These are phyloP conservation scores for Microctenopoma lineatum DNA, from an alignment of 2,797 vertebrate genomes.

Conservation along the genomic window DNA sequence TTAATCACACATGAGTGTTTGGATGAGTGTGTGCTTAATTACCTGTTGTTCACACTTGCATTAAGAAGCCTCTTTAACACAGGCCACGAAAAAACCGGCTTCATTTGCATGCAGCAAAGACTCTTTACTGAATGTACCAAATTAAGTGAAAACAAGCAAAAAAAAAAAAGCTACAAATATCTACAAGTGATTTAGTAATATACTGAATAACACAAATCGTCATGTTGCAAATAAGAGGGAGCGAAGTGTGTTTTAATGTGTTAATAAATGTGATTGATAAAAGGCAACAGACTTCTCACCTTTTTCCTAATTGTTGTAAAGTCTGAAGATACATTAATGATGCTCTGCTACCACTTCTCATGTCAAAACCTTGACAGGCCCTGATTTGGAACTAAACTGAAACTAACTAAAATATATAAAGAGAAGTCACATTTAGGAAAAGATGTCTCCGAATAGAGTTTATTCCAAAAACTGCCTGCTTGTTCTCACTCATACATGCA, in stretches of 20 bases:
- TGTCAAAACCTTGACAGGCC: too few species aligned
- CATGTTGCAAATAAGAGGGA: not conserved
- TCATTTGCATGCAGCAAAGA: conserved; percentile 1
- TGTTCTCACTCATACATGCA: too few species aligned
- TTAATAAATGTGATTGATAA: conserved; percentile 41
- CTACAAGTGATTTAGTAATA: too few species aligned
- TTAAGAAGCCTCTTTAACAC: conserved; percentile 15
- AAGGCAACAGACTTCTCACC: conserved; percentile 28
- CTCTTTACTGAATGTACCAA: not conserved
- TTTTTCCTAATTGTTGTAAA: conserved; percentile 37
- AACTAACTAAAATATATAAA: not conserved
- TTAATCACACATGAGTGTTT: not conserved
- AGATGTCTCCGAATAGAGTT: too few species aligned
- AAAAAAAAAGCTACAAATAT: not conserved
- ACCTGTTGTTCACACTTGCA: conserved; percentile 12
- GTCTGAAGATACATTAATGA: conserved; percentile 25
- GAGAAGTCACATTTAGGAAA: too few species aligned
- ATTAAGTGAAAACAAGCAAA: not conserved
- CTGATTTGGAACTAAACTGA: not conserved
- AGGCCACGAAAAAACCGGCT: not conserved
- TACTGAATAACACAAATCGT: not conserved
- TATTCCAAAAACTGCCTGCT: too few species aligned
- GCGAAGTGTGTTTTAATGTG: conserved; percentile 20
- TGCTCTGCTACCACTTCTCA: conserved; percentile 10
- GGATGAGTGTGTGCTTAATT: conserved; percentile 16